Percentiles rank a stretch among this genome's conserved stretches.
These are phyloP conservation scores for Serrognathus titanus DNA, from an alignment of 2,888 invertebrate species.

Conservation along the genomic window DNA sequence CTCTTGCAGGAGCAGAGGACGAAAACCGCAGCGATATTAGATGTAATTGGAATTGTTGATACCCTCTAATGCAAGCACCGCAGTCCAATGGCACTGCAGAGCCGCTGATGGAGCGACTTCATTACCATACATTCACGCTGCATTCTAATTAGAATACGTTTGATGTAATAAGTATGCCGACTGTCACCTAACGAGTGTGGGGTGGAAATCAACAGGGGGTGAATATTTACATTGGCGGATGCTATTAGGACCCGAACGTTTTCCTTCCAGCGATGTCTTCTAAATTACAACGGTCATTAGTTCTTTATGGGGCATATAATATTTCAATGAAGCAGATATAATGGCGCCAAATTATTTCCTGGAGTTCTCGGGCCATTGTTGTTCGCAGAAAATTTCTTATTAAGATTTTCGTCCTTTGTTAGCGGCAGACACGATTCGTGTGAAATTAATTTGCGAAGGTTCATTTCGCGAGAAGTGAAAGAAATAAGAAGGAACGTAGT, in stretches of 20 bases:
- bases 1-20: conserved; percentile 9
- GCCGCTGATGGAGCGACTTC: conserved; percentile 25
- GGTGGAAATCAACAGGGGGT: conserved; percentile 13
- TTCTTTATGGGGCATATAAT: conserved; percentile 8
- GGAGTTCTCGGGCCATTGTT: not conserved
- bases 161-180: conserved; percentile 24
- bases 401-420: no score
- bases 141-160: conserved; percentile 27
- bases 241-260: conserved; percentile 6
- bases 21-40: conserved; percentile 26
- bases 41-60: conserved; percentile 28
- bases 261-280: conserved; percentile 9
- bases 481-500: no score
- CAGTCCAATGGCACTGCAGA: conserved; percentile 23
- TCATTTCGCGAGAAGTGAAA: no score
- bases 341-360: not conserved
- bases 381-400: no score
- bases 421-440: no score
- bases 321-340: conserved; percentile 3
- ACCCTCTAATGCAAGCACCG: conserved; percentile 23
- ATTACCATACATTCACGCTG: conserved; percentile 26
- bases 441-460: no score
- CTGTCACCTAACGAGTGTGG: conserved; percentile 13
- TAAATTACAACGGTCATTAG: conserved; percentile 10
- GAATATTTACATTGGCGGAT: conserved; percentile 11